Percentiles rank a stretch among this genome's conserved stretches.
phyloP scores from a whole-genome alignment of 2,797 vertebrate genomes.

The Silurus lanzhouensis region DNA sequence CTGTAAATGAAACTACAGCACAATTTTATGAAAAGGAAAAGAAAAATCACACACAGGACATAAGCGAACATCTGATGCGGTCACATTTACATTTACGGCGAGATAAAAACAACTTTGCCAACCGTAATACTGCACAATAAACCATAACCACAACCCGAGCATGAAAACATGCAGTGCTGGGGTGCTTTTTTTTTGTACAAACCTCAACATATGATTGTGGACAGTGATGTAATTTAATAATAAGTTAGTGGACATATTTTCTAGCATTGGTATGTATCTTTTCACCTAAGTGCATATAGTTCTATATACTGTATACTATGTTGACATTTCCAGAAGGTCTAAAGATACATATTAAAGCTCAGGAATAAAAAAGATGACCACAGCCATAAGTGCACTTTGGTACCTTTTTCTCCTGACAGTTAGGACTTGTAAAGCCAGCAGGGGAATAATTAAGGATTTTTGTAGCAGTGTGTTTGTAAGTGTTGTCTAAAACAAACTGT shows the following conservation, averaged over 20 bases:
- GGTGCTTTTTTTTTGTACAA: neutral
- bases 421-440: neutral
- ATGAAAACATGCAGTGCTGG: neutral
- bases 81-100: neutral
- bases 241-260: neutral
- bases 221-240: no score
- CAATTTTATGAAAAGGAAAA: neutral
- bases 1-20: neutral
- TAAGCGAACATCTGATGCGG: neutral
- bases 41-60: neutral
- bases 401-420: neutral
- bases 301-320: neutral
- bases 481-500: neutral
- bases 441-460: neutral
- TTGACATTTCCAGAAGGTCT: neutral
- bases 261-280: neutral
- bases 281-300: neutral
- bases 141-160: neutral
- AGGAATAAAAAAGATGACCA: neutral
- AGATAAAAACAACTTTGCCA: neutral
- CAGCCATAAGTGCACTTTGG: neutral
- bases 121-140: neutral
- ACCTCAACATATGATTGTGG: neutral
- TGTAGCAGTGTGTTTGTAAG: neutral
- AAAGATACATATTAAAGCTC: neutral